Percentiles rank a stretch among this genome's conserved stretches.
Conservation (phyloP, 1,140 invertebrate species). For the Trachymyrmex septentrionalis region DNA sequence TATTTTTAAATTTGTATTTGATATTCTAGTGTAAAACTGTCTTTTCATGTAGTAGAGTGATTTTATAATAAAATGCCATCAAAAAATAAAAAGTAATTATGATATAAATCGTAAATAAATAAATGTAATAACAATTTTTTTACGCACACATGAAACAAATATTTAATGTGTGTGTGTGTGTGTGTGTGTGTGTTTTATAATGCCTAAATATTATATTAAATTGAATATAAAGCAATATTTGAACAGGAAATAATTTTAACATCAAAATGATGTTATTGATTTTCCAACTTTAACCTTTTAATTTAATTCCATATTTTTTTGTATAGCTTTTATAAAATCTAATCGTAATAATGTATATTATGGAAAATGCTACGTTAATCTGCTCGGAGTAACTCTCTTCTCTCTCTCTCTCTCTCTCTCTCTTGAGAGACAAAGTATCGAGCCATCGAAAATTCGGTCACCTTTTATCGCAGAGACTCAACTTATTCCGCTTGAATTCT, state of each 20-base stretch:
- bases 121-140: not conserved
- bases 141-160: not conserved
- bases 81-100: not conserved
- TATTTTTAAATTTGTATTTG: no score
- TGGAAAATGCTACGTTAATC: slow-evolving; percentile 25
- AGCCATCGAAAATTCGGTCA: slow-evolving; percentile 56
- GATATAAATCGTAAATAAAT: not conserved
- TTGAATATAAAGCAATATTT: not conserved
- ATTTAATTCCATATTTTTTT: slow-evolving; percentile 7
- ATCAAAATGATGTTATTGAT: not conserved
- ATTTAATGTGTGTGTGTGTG: not conserved
- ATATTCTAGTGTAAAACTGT: no score
- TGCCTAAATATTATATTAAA: not conserved
- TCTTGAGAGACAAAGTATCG: slow-evolving; percentile 15
- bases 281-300: not conserved
- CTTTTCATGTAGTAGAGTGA: no score
- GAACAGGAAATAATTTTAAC: slow-evolving; percentile 28
- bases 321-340: not conserved
- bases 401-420: no score
- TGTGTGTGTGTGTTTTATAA: not conserved
- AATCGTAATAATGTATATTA: slow-evolving; percentile 6
- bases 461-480: slow-evolving; percentile 69
- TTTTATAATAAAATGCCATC: not conserved
- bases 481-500: slow-evolving; percentile 78
- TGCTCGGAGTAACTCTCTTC: not conserved